Percentiles rank a stretch among this genome's conserved stretches.
Evolutionary conservation across 2,888 invertebrate genomes (phyloP).

Genomic region (Pseudococcus jackbeardsleyi): DNA sequence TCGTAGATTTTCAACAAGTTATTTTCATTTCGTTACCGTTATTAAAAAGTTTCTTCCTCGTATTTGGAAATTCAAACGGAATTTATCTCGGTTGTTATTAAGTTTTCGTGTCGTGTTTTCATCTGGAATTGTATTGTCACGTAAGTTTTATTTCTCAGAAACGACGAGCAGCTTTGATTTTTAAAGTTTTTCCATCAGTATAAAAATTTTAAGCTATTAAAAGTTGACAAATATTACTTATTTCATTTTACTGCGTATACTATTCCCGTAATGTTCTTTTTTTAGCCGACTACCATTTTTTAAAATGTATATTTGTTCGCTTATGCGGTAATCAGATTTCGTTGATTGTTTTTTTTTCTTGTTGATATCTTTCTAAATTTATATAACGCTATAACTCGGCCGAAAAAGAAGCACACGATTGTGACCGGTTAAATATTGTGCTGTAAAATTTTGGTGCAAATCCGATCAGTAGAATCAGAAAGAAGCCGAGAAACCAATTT

Average conservation of each 20-base stretch:
- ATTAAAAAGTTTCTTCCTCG: constrained; percentile 31
- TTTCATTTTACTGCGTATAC: not conserved
- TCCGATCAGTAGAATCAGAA: too few species aligned
- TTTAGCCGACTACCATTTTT: too few species aligned
- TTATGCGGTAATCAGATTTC: too few species aligned
- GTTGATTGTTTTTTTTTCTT: too few species aligned
- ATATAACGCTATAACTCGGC: too few species aligned
- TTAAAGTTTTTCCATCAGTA: constrained; percentile 19
- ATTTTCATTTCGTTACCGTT: constrained; percentile 2
- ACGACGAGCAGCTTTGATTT: not conserved
- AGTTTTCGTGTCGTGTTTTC: constrained; percentile 23
- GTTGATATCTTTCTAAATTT: too few species aligned
- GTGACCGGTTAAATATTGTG: too few species aligned
- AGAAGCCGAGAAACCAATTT: too few species aligned
- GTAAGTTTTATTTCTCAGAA: not conserved
- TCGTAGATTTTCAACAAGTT: constrained; percentile 28
- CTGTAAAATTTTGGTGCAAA: too few species aligned
- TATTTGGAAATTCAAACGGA: constrained; percentile 34
- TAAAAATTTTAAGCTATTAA: constrained; percentile 2
- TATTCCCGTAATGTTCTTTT: not conserved
- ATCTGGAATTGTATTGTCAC: constrained; percentile 28
- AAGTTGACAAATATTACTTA: constrained; percentile 30
- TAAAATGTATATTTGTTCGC: too few species aligned
- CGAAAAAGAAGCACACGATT: too few species aligned
- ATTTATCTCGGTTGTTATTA: constrained; percentile 25